Conservation (phyloP, 2,797 vertebrate species). For the Pipistrellus pygmaeus region DNA sequence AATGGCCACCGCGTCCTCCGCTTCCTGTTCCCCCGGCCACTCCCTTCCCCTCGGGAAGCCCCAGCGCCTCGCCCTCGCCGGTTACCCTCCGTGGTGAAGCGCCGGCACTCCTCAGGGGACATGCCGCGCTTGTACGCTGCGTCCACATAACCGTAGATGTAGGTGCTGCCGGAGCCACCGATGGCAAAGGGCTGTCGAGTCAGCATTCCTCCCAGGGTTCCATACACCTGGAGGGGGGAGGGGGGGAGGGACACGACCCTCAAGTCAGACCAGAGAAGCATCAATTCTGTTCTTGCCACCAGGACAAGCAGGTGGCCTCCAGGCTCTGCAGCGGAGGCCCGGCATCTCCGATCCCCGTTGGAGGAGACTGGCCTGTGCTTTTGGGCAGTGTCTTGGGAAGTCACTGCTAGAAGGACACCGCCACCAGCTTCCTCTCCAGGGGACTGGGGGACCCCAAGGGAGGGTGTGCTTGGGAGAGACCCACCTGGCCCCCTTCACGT, state of each 20-base stretch:
- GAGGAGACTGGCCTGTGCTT: not conserved
- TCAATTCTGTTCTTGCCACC: not conserved
- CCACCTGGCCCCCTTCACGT: conserved; percentile 91
- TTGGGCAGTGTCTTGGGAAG: not conserved
- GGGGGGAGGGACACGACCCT: not conserved
- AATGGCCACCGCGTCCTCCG: not conserved
- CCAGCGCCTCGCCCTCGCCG: accelerated
- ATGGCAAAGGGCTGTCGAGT: conserved; percentile 91
- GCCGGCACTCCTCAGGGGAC: conserved; percentile 88
- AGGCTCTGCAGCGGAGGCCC: not conserved
- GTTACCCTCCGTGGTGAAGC: conserved; percentile 91
- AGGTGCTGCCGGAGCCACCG: conserved; percentile 93
- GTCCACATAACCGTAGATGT: conserved; percentile 93
- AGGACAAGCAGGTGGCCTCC: not conserved
- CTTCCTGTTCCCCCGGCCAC: not conserved
- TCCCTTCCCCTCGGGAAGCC: too few species aligned
- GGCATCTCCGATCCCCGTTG: not conserved
- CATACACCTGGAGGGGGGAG: conserved; percentile 88
- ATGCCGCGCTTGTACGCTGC: conserved; percentile 90
- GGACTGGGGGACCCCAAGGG: not conserved
- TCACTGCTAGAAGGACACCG: not conserved
- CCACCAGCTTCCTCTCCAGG: not conserved
- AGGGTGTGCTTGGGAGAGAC: not conserved
- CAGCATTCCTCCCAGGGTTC: conserved; percentile 91
- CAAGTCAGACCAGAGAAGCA: not conserved